Conservation (phyloP, 2,797 vertebrate genomes). For the Loris lydekkerianus region DNA sequence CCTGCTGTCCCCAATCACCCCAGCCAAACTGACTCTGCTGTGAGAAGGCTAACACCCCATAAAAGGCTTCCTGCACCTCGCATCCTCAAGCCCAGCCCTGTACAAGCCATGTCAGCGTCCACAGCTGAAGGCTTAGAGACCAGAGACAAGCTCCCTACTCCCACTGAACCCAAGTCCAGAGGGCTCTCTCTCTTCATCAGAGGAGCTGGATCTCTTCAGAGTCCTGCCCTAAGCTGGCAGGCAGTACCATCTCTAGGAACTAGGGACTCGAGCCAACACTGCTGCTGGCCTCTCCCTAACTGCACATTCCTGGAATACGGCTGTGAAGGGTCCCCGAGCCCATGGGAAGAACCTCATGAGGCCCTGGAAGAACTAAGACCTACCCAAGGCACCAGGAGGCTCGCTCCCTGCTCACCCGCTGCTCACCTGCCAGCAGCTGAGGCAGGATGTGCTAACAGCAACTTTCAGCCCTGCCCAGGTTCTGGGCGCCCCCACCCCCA, state of each 20-base stretch:
- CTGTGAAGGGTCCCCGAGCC: background rate
- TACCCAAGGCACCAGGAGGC: background rate
- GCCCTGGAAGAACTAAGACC: background rate
- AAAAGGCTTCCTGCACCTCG: background rate
- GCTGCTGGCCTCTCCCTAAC: background rate
- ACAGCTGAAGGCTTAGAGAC: background rate
- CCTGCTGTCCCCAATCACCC: background rate
- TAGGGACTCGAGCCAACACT: background rate
- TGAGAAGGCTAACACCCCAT: background rate
- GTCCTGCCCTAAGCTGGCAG: background rate
- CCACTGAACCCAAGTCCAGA: background rate
- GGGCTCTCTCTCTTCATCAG: background rate
- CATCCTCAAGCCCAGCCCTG: background rate
- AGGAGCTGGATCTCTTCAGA: background rate
- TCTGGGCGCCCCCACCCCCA: background rate
- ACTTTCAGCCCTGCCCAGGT: background rate
- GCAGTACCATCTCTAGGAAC: background rate
- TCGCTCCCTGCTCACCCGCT: too few relatives aligned
- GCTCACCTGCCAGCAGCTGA: rapidly evolving
- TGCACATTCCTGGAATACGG: too few relatives aligned
- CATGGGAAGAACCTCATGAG: background rate
- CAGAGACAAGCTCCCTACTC: background rate
- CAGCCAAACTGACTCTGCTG: background rate
- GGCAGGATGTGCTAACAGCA: background rate
- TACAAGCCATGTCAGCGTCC: background rate